Evolutionary conservation across 2,888 invertebrate genomes (phyloP).

Genomic region (Pterostichus madidus): DNA sequence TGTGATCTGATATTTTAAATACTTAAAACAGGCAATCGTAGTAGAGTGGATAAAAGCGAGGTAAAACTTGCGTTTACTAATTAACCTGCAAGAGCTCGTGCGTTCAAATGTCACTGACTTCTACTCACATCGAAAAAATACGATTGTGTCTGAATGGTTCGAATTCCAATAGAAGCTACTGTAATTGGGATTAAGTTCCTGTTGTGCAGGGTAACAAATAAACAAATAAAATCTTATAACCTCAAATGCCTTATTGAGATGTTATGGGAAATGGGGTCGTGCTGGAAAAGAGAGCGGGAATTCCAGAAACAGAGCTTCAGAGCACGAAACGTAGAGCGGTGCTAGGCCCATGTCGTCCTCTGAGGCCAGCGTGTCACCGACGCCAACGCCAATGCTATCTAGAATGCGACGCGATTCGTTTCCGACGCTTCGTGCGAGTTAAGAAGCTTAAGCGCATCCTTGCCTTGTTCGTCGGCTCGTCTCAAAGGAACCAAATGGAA

Average conservation of each 20-base stretch:
- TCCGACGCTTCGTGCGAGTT: constrained; percentile 69
- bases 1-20: constrained; percentile 27
- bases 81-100: too few species aligned
- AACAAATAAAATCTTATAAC: constrained; percentile 33
- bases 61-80: too few species aligned
- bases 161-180: too few species aligned
- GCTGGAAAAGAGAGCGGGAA: constrained; percentile 22
- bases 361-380: constrained; percentile 40
- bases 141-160: too few species aligned
- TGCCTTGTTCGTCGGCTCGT: constrained; percentile 66
- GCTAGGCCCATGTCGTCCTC: constrained; percentile 24
- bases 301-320: too few species aligned
- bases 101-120: too few species aligned
- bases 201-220: too few species aligned
- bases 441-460: constrained; percentile 70
- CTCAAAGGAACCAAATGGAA: constrained; percentile 72
- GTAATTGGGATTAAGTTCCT: too few species aligned
- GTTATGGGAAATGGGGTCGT: background rate
- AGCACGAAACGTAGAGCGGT: constrained; percentile 4
- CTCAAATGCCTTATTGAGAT: constrained; percentile 35
- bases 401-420: constrained; percentile 69
- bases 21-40: too few species aligned
- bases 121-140: too few species aligned
- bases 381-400: constrained; percentile 44
- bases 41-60: too few species aligned